phyloP scores from a whole-genome alignment of 2,797 vertebrate genomes.

The Enteromius anoplus region DNA sequence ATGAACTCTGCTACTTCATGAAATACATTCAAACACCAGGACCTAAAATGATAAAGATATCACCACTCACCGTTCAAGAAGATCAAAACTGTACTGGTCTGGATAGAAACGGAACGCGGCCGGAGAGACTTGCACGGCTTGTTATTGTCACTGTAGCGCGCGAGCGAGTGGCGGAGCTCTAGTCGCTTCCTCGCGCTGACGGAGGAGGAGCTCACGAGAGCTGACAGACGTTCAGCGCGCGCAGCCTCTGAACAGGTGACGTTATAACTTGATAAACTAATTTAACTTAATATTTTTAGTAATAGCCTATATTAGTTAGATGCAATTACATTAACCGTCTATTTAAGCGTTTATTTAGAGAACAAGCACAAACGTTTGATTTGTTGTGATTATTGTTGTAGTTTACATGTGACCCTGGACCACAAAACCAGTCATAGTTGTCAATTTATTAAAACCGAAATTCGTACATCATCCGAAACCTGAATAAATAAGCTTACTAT shows the following conservation, averaged over 20 bases:
- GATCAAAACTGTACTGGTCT: neutral
- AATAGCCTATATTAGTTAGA: neutral
- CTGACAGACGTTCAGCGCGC: neutral
- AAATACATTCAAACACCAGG: neutral
- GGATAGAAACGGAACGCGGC: neutral
- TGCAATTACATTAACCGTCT: neutral
- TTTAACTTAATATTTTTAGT: neutral
- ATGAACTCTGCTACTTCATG: neutral
- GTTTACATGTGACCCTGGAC: neutral
- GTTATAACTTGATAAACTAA: neutral
- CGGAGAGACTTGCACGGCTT: neutral
- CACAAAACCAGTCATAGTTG: too few relatives aligned
- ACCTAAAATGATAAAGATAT: neutral
- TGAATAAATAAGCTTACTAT: too few relatives aligned
- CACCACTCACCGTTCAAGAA: conserved; percentile 18
- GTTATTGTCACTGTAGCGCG: neutral
- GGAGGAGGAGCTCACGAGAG: conserved; percentile 36
- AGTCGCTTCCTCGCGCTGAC: neutral
- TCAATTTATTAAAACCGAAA: too few relatives aligned
- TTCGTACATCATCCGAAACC: too few relatives aligned
- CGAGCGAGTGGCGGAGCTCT: neutral
- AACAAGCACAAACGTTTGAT: neutral
- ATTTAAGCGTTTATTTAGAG: neutral
- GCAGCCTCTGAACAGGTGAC: neutral
- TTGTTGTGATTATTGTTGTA: neutral